Percentiles rank a stretch among this genome's conserved stretches.
These are phyloP conservation scores for Actias luna DNA, from an alignment of 2,888 invertebrate genomes.

Conservation along the genomic window DNA sequence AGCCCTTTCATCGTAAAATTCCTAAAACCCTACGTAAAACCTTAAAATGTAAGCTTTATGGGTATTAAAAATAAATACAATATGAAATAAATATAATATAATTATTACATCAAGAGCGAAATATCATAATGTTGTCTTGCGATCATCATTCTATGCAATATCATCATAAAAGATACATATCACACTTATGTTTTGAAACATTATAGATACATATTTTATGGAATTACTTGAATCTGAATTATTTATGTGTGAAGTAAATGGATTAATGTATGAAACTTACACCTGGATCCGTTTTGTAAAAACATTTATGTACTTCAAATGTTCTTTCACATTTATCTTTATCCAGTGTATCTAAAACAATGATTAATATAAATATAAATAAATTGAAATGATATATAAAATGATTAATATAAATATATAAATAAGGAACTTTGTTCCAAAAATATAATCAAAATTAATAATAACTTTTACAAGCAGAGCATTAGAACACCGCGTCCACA, in stretches of 20 bases:
- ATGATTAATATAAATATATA: no score
- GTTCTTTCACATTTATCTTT: conserved; percentile 71
- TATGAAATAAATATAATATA: background rate
- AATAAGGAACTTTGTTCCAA: no score
- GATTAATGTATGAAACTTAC: conserved; percentile 49
- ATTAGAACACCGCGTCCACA: no score
- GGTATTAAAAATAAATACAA: background rate
- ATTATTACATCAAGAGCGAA: background rate
- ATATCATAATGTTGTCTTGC: background rate
- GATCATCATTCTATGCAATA: no score
- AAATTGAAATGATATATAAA: no score
- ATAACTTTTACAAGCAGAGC: no score
- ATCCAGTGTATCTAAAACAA: conserved; percentile 63
- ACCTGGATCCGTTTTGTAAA: conserved; percentile 67
- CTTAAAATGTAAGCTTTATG: no score
- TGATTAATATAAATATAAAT: no score
- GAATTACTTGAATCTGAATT: background rate
- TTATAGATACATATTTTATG: background rate
- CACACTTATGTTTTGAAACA: background rate
- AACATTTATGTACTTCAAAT: conserved; percentile 75
- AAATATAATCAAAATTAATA: no score
- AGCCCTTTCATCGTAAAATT: no score
- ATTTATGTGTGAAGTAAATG: background rate
- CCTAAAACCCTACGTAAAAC: no score
- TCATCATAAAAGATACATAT: no score